Base-by-base conservation (phyloP, 2,888 invertebrate genomes). In the Phortica magna region DNA sequence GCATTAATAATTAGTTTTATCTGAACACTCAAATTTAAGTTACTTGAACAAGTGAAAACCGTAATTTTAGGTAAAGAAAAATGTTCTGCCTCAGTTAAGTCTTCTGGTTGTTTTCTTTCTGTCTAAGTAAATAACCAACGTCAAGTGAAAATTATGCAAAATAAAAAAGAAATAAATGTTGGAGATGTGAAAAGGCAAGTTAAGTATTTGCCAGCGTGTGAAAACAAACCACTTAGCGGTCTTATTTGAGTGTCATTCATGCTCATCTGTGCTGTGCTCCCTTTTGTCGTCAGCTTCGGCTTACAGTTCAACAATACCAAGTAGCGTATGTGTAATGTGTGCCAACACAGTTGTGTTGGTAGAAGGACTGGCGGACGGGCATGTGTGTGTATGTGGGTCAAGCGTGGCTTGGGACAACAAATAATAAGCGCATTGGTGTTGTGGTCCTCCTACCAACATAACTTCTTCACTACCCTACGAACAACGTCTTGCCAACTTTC, bases 1-100 rank as follows among this genome's bases (percentile, higher is more conserved):
- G n/a, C 81, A 84, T 88, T 87, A 87, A 82, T 80, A 85, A 85
- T n/a, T n/a, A n/a, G n/a, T n/a, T n/a, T n/a, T 83, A 80, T 88
- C 81, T 79, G 78, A 79, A 78, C 76, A 71, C 77, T 80, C 77
- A 61, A 61, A 12, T 22, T 48, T 48, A 14, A 14, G 10, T 48
- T 9, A 14, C 14, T 48, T 48, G 48, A 1, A 0, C 14, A 14
- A 14, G 0, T 14, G 48, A 48, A 48, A 48, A 14, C 48, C 48
- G 48, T 12, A 48, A 48, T n/a, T n/a, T n/a, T n/a, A n/a, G n/a
- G n/a, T n/a, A n/a, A n/a, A n/a, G n/a, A n/a, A n/a, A n/a, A n/a
- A n/a, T n/a, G n/a, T 48, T 2, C 9, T 12, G 5, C 48, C 9
- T 12, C 2, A 48, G 5, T 48, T 6, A 48, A 48, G n/a, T n/a